phyloP scores from a whole-genome alignment of 2,888 invertebrate species.

The Parnassius smintheus region DNA sequence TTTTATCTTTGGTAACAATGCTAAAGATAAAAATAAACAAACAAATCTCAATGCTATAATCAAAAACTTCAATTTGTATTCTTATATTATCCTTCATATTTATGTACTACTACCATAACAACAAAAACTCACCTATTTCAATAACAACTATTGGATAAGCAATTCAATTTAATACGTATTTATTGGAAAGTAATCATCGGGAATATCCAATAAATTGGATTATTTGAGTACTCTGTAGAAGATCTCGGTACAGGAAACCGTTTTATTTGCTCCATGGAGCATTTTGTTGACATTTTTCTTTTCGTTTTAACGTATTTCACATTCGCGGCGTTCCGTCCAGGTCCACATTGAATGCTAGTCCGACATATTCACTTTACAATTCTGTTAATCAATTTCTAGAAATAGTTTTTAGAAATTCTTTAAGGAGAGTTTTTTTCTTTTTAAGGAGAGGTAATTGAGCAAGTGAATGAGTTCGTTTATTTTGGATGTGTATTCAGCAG shows the following conservation, averaged over 20 bases:
- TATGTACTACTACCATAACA: not conserved
- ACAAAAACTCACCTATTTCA: not conserved
- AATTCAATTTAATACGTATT: slow-evolving; percentile 6
- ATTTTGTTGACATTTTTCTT: slow-evolving; percentile 57
- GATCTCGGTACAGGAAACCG: slow-evolving; percentile 56
- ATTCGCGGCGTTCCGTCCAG: slow-evolving; percentile 50
- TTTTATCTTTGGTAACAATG: too few species aligned
- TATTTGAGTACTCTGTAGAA: slow-evolving; percentile 40
- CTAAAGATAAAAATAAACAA: too few species aligned
- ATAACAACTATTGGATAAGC: too few species aligned
- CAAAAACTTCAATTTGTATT: too few species aligned
- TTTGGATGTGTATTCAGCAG: too few species aligned
- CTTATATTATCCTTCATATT: not conserved
- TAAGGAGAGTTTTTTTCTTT: too few species aligned
- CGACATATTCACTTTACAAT: slow-evolving; percentile 37
- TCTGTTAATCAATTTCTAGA: slow-evolving; percentile 14
- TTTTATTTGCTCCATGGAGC: slow-evolving; percentile 64
- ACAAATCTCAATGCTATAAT: too few species aligned
- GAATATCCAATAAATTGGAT: slow-evolving; percentile 23
- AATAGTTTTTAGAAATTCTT: slow-evolving; percentile 13
- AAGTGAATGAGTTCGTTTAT: too few species aligned
- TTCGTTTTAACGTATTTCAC: slow-evolving; percentile 57
- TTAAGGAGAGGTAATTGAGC: too few species aligned
- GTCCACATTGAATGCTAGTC: slow-evolving; percentile 57
- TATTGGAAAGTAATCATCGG: slow-evolving; percentile 13